These are phyloP conservation scores for Drosophila athabasca DNA, from an alignment of 1,140 invertebrate species.

Conservation along the genomic window DNA sequence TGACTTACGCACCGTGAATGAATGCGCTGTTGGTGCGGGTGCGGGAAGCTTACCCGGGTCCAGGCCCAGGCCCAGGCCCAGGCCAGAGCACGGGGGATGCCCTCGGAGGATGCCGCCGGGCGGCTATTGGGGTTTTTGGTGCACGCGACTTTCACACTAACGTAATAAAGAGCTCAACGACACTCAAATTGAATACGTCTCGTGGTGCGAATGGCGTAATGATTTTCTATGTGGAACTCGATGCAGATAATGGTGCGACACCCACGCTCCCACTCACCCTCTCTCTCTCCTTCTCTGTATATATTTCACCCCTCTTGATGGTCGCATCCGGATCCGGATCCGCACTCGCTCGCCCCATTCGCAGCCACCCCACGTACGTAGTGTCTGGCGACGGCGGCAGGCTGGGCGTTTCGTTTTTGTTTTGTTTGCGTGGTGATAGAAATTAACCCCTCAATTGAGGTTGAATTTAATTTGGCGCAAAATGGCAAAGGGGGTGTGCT, in stretches of 20 bases:
- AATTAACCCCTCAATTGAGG: constrained; percentile 83
- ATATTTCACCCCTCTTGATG: background rate
- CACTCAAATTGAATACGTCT: constrained; percentile 83
- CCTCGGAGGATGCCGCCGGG: constrained; percentile 21
- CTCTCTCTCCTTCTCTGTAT: background rate
- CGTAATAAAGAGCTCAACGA: constrained; percentile 83
- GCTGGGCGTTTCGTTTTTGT: constrained; percentile 70
- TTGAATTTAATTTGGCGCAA: constrained; percentile 84
- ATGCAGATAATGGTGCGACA: constrained; percentile 75
- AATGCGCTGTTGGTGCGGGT: constrained; percentile 54
- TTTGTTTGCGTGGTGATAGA: constrained; percentile 83
- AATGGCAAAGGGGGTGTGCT: constrained; percentile 73
- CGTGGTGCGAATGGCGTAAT: constrained; percentile 81
- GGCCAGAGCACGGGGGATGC: constrained; percentile 29
- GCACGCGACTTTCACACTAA: constrained; percentile 82
- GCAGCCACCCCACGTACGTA: constrained; percentile 36
- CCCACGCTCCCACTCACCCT: constrained; percentile 11
- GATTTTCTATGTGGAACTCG: constrained; percentile 81
- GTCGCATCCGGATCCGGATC: constrained; percentile 19
- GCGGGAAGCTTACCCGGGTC: constrained; percentile 13
- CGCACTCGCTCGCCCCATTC: constrained; percentile 10
- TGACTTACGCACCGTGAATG: constrained; percentile 81
- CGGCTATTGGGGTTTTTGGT: constrained; percentile 40
- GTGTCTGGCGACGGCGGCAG: constrained; percentile 33
- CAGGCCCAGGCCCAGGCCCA: background rate